A percentile compares a stretch with the other conserved stretches of the same genome.
Evolutionary conservation across 2,113 vertebrate species (phyloP).

Genomic region (Meleagris gallopavo): DNA sequence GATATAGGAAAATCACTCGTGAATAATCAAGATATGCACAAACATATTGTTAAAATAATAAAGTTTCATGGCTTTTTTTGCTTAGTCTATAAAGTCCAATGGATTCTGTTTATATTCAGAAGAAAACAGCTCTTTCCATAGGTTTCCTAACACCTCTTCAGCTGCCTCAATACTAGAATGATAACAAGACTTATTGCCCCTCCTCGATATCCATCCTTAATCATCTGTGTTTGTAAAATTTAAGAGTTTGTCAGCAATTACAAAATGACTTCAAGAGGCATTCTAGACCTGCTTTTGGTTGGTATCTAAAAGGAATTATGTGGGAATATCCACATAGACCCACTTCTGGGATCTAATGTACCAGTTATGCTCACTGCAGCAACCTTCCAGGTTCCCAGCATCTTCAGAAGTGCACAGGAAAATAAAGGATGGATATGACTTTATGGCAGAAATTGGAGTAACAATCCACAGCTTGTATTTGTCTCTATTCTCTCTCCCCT

Average conservation of each 20-base stretch:
- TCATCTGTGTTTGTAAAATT: not conserved
- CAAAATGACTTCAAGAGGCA: not conserved
- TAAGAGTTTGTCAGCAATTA: not conserved
- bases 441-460: not conserved
- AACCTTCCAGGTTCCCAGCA: not conserved
- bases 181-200: not conserved
- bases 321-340: not conserved
- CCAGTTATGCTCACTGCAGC: not conserved
- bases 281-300: not conserved
- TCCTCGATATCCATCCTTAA: not conserved
- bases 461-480: not conserved
- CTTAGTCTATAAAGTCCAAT: not conserved
- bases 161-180: not conserved
- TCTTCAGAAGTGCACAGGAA: not conserved
- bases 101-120: not conserved
- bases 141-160: not conserved
- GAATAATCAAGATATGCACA: not conserved
- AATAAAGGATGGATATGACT: not conserved
- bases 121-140: not conserved
- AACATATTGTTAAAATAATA: not conserved
- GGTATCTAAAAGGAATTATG: not conserved
- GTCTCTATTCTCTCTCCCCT: not conserved
- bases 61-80: not conserved
- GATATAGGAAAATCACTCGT: not conserved
- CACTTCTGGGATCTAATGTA: not conserved